Evolutionary conservation across 2,113 vertebrate species (phyloP).

Genomic region (Balaenoptera acutorostrata): DNA sequence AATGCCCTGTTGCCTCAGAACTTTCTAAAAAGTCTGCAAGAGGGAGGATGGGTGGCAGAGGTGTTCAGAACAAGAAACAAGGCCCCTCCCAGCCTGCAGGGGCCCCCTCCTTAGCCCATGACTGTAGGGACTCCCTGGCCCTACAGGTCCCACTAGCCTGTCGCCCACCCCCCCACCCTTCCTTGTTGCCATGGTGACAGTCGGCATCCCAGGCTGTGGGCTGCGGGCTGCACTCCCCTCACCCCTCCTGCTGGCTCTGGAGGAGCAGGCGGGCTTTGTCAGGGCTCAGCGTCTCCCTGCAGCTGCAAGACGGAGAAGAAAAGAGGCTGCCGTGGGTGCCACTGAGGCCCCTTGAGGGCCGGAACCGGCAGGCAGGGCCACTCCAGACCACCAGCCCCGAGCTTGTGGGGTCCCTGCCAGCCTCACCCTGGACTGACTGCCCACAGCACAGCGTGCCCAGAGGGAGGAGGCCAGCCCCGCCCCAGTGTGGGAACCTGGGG

Average conservation of each 20-base stretch:
- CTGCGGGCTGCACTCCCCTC: constrained; percentile 82
- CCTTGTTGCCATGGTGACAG: constrained; percentile 91
- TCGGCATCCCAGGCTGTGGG: constrained; percentile 85
- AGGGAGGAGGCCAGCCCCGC: not conserved
- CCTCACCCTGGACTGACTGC: not conserved
- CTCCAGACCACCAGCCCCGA: not conserved
- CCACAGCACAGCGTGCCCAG: not conserved
- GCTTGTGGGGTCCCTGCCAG: not conserved
- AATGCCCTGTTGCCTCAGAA: not conserved
- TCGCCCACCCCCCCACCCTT: constrained; percentile 72
- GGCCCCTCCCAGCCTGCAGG: not conserved
- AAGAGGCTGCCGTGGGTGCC: not conserved
- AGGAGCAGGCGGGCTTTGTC: constrained; percentile 84
- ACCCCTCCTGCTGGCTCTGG: constrained; percentile 80
- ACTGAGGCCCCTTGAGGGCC: not conserved
- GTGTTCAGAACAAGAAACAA: not conserved
- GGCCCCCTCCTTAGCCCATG: not conserved
- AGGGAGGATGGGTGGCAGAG: not conserved
- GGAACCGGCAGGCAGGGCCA: not conserved
- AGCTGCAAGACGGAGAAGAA: constrained; percentile 50
- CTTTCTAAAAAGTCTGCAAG: not conserved
- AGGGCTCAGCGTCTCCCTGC: constrained; percentile 81
- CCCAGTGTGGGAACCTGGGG: not conserved
- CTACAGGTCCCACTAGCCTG: constrained; percentile 62
- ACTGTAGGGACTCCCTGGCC: not conserved